Conservation (phyloP, 2,113 vertebrate genomes). For the Thamnophis sirtalis region DNA sequence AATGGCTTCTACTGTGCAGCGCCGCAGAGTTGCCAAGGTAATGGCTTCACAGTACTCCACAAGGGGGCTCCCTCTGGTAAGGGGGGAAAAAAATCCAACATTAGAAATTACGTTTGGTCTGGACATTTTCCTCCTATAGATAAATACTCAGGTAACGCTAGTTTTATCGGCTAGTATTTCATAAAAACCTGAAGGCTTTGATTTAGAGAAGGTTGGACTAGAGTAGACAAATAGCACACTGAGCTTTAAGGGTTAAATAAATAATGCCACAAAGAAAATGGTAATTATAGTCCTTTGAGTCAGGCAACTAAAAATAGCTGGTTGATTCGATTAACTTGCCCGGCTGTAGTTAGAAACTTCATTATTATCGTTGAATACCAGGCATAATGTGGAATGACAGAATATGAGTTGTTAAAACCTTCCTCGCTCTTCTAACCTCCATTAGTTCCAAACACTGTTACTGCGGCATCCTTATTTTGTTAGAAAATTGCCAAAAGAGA, state of each 20-base stretch:
- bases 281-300: neutral
- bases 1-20: no score
- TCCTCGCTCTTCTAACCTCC: conserved; percentile 27
- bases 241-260: conserved; percentile 29
- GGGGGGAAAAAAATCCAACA: no score
- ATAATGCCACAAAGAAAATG: neutral
- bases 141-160: no score
- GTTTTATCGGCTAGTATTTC: neutral
- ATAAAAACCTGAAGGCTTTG: neutral
- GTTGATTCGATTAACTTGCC: conserved; percentile 6
- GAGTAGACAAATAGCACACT: conserved; percentile 3
- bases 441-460: conserved; percentile 17
- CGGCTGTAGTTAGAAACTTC: neutral
- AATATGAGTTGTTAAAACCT: conserved; percentile 40
- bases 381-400: conserved; percentile 39
- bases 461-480: conserved; percentile 26
- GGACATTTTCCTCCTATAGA: no score
- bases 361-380: conserved; percentile 23
- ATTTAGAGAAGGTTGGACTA: neutral
- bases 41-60: no score
- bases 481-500: conserved; percentile 26
- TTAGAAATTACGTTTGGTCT: no score
- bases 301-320: neutral
- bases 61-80: no score
- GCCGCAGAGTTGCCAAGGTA: no score